Conservation (phyloP, 2,888 invertebrate species). For the Zaprionus lineosus region DNA sequence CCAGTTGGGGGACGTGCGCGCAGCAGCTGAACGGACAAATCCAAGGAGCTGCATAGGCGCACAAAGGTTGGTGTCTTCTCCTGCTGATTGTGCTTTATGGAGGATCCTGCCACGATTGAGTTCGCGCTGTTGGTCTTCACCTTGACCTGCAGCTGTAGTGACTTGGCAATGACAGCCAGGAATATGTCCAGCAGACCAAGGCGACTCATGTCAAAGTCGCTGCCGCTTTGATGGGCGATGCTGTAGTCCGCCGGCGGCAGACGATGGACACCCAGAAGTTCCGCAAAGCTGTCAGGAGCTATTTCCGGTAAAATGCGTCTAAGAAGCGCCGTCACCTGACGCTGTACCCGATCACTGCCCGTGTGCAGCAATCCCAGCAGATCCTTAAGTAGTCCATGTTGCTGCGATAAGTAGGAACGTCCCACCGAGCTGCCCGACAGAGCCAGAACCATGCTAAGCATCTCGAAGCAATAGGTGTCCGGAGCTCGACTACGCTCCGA, state of each 20-base stretch:
- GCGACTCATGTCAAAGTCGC: constrained; percentile 84
- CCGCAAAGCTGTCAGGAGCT: constrained; percentile 91
- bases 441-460: constrained; percentile 96
- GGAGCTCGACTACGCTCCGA: constrained; percentile 79
- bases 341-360: constrained; percentile 96
- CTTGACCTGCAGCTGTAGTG: constrained; percentile 94
- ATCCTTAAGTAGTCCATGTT: constrained; percentile 92
- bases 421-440: constrained; percentile 96
- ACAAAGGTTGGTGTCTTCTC: constrained; percentile 84
- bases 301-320: constrained; percentile 95
- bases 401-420: constrained; percentile 93
- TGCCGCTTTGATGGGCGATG: constrained; percentile 85
- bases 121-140: constrained; percentile 79
- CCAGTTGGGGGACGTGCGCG: constrained; percentile 57
- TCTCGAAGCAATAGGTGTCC: constrained; percentile 99
- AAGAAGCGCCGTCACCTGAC: constrained; percentile 93
- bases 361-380: constrained; percentile 94
- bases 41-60: constrained; percentile 80
- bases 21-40: constrained; percentile 80
- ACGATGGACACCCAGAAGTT: constrained; percentile 88
- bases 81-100: constrained; percentile 74
- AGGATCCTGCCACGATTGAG: neutral
- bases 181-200: constrained; percentile 94
- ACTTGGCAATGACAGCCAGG: constrained; percentile 94
- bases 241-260: constrained; percentile 90